phyloP scores from a whole-genome alignment of 2,797 vertebrate genomes.

The Xiphorhynchus erythropygius region DNA sequence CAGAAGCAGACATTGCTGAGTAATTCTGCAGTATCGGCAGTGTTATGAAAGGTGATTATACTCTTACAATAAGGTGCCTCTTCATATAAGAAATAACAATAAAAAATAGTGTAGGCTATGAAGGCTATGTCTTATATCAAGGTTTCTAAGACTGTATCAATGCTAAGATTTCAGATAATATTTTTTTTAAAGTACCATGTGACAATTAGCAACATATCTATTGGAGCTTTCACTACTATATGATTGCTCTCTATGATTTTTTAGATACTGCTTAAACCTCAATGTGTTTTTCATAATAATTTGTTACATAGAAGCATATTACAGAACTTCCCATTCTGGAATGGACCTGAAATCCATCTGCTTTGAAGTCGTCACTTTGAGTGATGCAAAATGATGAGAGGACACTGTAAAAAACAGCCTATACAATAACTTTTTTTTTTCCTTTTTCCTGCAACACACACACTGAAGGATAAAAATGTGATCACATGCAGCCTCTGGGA shows the following conservation, averaged over 20 bases:
- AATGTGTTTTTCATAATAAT: background rate
- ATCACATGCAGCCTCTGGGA: background rate
- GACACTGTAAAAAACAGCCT: background rate
- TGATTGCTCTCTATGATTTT: background rate
- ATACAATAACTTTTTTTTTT: background rate
- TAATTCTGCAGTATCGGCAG: background rate
- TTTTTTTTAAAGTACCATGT: rapidly evolving
- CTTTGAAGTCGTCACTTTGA: background rate
- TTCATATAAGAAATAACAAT: background rate
- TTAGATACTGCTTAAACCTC: background rate
- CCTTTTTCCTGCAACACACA: background rate
- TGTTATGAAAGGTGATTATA: background rate
- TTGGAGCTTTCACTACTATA: background rate
- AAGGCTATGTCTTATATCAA: background rate
- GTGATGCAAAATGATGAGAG: background rate
- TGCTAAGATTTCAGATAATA: background rate
- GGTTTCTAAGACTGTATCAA: background rate
- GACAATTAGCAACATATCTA: background rate
- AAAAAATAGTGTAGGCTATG: background rate
- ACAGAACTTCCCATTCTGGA: background rate
- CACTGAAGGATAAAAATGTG: background rate
- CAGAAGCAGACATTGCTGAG: background rate
- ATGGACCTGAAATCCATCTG: background rate
- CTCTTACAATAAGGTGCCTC: rapidly evolving
- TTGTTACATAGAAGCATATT: rapidly evolving